These are phyloP conservation scores for Protobothrops mucrosquamatus DNA, from an alignment of 2,113 vertebrate genomes.

Conservation along the genomic window DNA sequence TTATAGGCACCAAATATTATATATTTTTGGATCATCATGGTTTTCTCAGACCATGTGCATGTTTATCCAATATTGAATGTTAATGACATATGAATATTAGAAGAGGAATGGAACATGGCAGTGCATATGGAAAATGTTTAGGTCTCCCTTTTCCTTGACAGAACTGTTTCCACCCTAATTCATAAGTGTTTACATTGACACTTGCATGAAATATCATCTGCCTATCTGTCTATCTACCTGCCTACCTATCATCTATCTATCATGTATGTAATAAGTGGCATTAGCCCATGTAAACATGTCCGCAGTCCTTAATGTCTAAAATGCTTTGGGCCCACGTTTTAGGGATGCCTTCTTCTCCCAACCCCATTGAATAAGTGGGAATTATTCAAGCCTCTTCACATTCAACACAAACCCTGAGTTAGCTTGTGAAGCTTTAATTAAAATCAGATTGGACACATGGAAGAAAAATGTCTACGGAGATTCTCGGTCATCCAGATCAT, in stretches of 20 bases:
- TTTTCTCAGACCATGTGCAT: slow-evolving; percentile 53
- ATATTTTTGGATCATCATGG: slow-evolving; percentile 29
- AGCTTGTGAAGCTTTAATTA: not conserved
- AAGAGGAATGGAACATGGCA: slow-evolving; percentile 77
- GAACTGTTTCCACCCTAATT: slow-evolving; percentile 50
- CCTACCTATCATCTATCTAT: too few species aligned
- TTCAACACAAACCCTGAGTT: not conserved
- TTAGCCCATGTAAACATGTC: not conserved
- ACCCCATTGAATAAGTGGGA: not conserved
- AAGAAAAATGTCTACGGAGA: not conserved
- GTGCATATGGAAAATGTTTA: slow-evolving; percentile 83
- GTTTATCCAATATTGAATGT: slow-evolving; percentile 64
- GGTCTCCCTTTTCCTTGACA: slow-evolving; percentile 60
- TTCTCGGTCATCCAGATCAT: not conserved
- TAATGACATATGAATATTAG: slow-evolving; percentile 76
- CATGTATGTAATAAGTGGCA: slow-evolving; percentile 14
- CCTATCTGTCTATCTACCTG: not conserved
- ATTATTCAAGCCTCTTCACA: not conserved
- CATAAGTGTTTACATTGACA: slow-evolving; percentile 58
- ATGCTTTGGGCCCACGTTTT: not conserved
- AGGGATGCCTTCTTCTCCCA: not conserved
- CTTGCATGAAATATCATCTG: slow-evolving; percentile 45
- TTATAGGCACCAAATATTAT: slow-evolving; percentile 36
- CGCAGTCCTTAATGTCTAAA: not conserved
- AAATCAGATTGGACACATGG: not conserved